A percentile compares a stretch with the other conserved stretches of the same genome.
Evolutionary conservation across 2,888 invertebrate genomes (phyloP).

Genomic region (Polyommatus iphigenia): DNA sequence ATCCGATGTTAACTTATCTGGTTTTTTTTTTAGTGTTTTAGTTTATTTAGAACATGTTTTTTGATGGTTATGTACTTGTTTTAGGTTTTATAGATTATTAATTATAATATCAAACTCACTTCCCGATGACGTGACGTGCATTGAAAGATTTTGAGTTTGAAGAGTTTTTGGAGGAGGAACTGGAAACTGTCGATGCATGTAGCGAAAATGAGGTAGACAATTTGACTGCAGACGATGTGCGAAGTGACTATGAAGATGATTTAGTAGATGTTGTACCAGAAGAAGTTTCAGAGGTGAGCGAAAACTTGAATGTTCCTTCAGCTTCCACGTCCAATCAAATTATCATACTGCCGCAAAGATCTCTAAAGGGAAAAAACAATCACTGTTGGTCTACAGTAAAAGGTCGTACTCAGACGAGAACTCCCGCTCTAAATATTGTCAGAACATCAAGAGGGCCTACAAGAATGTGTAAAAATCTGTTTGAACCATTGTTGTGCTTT

Average conservation of each 20-base stretch:
- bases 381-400: background rate
- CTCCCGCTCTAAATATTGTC: conserved; percentile 1
- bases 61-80: background rate
- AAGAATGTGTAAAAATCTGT: background rate
- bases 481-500: conserved; percentile 5
- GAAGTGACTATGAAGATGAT: background rate
- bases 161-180: background rate
- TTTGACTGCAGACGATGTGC: background rate
- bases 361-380: background rate
- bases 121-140: background rate
- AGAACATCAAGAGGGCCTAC: conserved; percentile 8
- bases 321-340: background rate
- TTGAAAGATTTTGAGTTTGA: background rate
- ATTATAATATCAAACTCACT: background rate
- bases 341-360: background rate
- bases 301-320: background rate
- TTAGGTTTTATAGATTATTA: conserved; percentile 1
- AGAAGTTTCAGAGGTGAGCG: background rate
- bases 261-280: background rate
- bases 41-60: no score
- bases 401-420: background rate
- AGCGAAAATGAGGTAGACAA: conserved; percentile 7
- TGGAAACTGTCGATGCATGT: background rate
- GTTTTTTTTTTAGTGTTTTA: background rate
- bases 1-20: background rate